Percentiles rank a stretch among this genome's conserved stretches.
These are phyloP conservation scores for Boulengeromyrus knoepffleri DNA, from an alignment of 2,113 vertebrate species.

Conservation along the genomic window DNA sequence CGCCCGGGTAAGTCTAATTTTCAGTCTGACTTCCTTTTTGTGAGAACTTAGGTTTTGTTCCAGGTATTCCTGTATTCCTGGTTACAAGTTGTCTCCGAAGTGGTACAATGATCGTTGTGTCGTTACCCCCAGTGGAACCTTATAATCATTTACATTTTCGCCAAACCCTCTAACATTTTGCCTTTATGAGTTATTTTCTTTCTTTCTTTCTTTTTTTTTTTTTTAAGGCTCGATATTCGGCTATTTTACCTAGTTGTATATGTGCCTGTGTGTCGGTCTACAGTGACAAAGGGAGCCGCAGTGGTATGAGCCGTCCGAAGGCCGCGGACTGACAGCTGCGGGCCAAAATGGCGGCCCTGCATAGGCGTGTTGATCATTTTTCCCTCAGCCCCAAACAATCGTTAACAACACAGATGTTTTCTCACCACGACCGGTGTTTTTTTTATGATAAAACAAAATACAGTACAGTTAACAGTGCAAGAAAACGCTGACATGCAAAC, in stretches of 20 bases:
- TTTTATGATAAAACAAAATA: not conserved
- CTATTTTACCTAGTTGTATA: not conserved
- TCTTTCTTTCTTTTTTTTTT: not conserved
- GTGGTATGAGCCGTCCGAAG: not conserved
- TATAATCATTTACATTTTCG: not conserved
- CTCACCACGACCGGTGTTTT: not conserved
- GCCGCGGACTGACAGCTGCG: not conserved
- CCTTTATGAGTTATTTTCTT: not conserved
- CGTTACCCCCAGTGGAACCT: not conserved
- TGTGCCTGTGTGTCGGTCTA: not conserved
- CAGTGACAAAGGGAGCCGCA: not conserved
- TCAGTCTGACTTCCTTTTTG: not conserved
- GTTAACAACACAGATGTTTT: not conserved
- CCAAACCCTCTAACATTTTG: not conserved
- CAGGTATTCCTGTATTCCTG: not conserved
- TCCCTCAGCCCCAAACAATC: not conserved
- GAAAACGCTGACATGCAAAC: not conserved
- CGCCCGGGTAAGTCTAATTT: not conserved
- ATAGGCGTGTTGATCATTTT: not conserved
- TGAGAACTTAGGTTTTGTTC: not conserved
- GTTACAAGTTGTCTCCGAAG: not conserved
- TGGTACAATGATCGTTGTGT: not conserved
- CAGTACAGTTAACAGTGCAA: not conserved
- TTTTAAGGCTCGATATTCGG: not conserved
- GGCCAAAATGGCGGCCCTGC: not conserved